Base-by-base conservation (phyloP, 2,888 invertebrate species). In the Drosophila vallismaia region DNA sequence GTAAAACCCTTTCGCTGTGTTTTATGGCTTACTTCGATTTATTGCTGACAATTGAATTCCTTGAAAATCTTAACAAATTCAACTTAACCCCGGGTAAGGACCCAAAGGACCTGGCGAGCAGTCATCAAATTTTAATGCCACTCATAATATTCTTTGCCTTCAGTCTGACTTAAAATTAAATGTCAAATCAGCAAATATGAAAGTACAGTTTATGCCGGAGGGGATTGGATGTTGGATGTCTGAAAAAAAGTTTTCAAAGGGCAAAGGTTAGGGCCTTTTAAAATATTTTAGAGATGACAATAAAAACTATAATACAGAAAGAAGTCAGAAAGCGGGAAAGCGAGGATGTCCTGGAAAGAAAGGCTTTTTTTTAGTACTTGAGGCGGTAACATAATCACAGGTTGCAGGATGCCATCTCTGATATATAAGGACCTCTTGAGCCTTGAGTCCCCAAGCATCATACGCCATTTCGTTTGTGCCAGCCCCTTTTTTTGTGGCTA, bases 81-180 rank as follows among this genome's bases (percentile, higher is more conserved):
- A 31, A 42, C 12, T 46, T 38, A 72, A 72, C 67, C 53, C 55
- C 50, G 48, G 24, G 19, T 19, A 19, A 19, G 19, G 19, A 19
- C 19, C 19, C 19, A 19, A 19, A 19, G 19, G 19, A 69, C 14
- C 58, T 36, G 31, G 55, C 64, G 45, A 53, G 51, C 59, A 78
- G 68, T 66, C 86, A 88, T 82, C 70, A 86, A 88, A 83, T 86
- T 88, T 82, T 82, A 82, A 88, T 88, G 86, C 86, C 44, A 67
- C 75, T 85, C 88, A 87, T 81, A 81, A 81, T 85, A 68, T 42
- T 14, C 14, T 42, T 42, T 42, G 40, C 40, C 82, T 72, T 82
- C 86, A 78, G 75, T 60, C 86, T 67, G 70, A 10, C 40, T 42
- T 19, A 14, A 42, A 49, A 29, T 42, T 56, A 45, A 74, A 73